Evolutionary conservation across 2,797 vertebrate genomes (phyloP), one percentile per base, ranked within the genome.

Genomic region (Dicrostonyx torquatus): DNA sequence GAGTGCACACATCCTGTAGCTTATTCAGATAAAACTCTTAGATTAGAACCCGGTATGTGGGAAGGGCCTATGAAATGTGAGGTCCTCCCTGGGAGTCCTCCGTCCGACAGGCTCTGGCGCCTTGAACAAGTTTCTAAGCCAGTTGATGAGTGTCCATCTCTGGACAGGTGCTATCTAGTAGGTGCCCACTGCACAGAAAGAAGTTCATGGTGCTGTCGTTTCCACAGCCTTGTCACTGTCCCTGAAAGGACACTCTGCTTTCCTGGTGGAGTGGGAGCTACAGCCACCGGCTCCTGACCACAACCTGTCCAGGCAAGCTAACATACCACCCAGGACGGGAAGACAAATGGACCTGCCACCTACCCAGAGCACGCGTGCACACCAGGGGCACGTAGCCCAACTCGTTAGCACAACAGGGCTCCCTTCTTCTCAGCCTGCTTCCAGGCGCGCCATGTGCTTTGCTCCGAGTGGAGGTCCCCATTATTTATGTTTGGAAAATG

Each of bases 401-500:
- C 96, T 60, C 70, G 75, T 90, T 92, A 53, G 93, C 94, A 94
- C 96, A 90, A 91, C 95, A 70, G 90, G 96, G 95, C 96, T 94
- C 96, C 95, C 97, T 97, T 96, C 95, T 97, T 92, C 83, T 76
- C 82, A 0, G 26, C 73, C 97, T 50, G 94, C 92, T 92, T 43
- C 89, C 83, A 94, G 76, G 82, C 90, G 50, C 68, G 34, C 58
- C 90, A 0, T 87, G 91, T 40, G 94, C 96, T 97, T 79, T 77
- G 95, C 78, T 37, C 66, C 0, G 94, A 96, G 95, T 53, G 94
- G 94, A 96, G 97, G 96, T 97, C 97, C 96, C 96, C 72, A 50
- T 97, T 97, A 97, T 97, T 97, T 97, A 97, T 96, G 96, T 97
- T 97, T 97, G 97, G 97, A 97, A 97, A 97, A 97, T 97, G 97